These are phyloP conservation scores for Prostheceraeus crozeri DNA, from an alignment of 2,888 invertebrate species.

Conservation along the genomic window DNA sequence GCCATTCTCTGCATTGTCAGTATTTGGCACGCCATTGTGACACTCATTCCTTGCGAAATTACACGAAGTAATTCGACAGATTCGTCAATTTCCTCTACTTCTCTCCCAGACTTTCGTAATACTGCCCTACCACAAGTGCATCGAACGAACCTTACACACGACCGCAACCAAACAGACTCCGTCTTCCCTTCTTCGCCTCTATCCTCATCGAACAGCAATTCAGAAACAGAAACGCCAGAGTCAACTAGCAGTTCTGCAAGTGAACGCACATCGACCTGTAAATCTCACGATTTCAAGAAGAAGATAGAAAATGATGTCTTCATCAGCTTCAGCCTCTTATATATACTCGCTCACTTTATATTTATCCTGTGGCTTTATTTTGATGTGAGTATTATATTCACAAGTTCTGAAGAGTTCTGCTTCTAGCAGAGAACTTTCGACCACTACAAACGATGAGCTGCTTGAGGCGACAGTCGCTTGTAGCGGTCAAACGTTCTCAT, in stretches of 20 bases:
- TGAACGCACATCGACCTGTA: background rate
- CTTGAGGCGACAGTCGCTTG: too few species aligned
- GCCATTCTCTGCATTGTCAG: constrained; percentile 51
- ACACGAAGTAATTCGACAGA: constrained; percentile 4
- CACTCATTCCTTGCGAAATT: constrained; percentile 40
- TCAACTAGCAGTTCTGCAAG: background rate
- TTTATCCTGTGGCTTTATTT: constrained; percentile 42
- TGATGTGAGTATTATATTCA: constrained; percentile 39
- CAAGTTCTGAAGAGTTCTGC: too few species aligned
- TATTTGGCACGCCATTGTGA: constrained; percentile 52
- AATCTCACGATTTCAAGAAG: constrained; percentile 31
- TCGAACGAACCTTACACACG: too few species aligned
- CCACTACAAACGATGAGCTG: too few species aligned
- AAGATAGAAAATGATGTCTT: constrained; percentile 39
- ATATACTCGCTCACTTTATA: constrained; percentile 40
- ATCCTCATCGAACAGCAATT: background rate
- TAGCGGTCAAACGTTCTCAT: too few species aligned
- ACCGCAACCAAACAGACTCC: too few species aligned
- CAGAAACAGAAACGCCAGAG: constrained; percentile 1
- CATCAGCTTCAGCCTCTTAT: constrained; percentile 38
- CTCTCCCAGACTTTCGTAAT: too few species aligned
- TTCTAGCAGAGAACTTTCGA: too few species aligned
- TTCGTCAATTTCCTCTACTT: constrained; percentile 1
- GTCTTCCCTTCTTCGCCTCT: background rate
- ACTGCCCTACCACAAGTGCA: too few species aligned